Conservation (phyloP, 2,888 invertebrate species). For the Margaritifera margaritifera region DNA sequence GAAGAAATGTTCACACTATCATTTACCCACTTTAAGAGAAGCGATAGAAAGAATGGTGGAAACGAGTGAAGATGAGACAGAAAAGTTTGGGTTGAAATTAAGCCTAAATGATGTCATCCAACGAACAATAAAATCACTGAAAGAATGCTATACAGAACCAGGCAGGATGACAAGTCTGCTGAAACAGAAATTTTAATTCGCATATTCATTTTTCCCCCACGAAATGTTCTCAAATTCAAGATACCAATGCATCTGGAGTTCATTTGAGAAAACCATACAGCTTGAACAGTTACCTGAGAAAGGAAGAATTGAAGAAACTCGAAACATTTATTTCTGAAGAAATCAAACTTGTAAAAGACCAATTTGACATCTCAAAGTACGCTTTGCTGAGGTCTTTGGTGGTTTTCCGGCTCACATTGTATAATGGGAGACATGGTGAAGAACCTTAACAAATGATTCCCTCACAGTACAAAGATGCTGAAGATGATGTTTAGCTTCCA, state of each 20-base stretch:
- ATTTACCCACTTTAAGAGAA: no score
- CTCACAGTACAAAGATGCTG: conserved; percentile 12
- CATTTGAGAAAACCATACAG: conserved; percentile 13
- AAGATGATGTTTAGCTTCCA: conserved; percentile 18
- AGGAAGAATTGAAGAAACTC: conserved; percentile 14
- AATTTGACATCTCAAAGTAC: conserved; percentile 13
- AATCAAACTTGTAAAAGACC: conserved; percentile 7
- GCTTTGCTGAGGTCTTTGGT: conserved; percentile 26
- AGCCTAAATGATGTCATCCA: conserved; percentile 11
- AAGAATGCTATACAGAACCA: conserved; percentile 13
- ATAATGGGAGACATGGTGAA: conserved; percentile 33
- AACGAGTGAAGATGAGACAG: neutral
- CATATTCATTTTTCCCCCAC: conserved; percentile 2
- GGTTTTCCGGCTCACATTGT: conserved; percentile 27
- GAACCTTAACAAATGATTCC: conserved; percentile 21
- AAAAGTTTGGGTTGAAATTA: conserved; percentile 21
- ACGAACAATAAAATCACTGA: conserved; percentile 15
- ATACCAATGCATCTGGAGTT: conserved; percentile 12
- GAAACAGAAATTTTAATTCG: conserved; percentile 16
- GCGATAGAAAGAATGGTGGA: conserved; percentile 9
- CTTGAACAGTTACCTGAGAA: conserved; percentile 19
- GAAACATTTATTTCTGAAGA: conserved; percentile 16
- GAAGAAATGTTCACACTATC: conserved; percentile 22
- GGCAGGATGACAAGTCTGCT: conserved; percentile 11
- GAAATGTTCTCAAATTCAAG: conserved; percentile 17